Evolutionary conservation across 1,140 invertebrate genomes (phyloP).

Genomic region (Caenorhabditis tropicalis): DNA sequence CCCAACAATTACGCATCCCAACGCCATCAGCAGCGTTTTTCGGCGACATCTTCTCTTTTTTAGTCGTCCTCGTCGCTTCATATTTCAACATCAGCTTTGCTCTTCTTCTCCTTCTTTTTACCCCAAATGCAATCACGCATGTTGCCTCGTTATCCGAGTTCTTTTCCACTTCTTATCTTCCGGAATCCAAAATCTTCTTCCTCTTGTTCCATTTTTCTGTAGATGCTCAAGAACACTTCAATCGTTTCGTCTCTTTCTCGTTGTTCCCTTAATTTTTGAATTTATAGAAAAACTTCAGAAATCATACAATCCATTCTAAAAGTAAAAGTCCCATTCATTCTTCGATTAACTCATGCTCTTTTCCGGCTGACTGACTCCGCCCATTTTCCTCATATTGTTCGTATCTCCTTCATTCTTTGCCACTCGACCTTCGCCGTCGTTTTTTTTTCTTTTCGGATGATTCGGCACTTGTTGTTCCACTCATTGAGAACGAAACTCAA

Average conservation of each 20-base stretch:
- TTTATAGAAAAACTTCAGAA: neutral
- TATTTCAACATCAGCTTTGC: slow-evolving; percentile 21
- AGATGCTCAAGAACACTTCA: slow-evolving; percentile 35
- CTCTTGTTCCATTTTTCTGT: neutral
- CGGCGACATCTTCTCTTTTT: neutral
- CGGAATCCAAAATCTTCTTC: slow-evolving; percentile 6
- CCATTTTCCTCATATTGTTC: neutral
- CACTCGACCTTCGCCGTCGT: slow-evolving; percentile 32
- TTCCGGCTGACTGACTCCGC: neutral
- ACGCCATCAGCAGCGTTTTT: neutral
- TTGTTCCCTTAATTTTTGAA: neutral
- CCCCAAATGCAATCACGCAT: slow-evolving; percentile 34
- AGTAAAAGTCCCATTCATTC: too few species aligned
- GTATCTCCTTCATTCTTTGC: neutral
- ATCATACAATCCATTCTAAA: neutral
- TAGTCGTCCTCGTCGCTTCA: slow-evolving; percentile 15
- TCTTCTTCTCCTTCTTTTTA: neutral
- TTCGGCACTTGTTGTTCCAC: neutral
- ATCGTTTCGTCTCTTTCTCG: neutral
- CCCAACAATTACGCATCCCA: slow-evolving; percentile 36
- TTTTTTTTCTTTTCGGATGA: neutral
- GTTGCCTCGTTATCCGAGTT: slow-evolving; percentile 24
- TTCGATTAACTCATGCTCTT: slow-evolving; percentile 27
- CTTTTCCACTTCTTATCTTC: slow-evolving; percentile 24
- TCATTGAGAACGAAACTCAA: slow-evolving; percentile 26